Conservation (phyloP, 2,113 vertebrate genomes). For the Alaudala cheleensis region DNA sequence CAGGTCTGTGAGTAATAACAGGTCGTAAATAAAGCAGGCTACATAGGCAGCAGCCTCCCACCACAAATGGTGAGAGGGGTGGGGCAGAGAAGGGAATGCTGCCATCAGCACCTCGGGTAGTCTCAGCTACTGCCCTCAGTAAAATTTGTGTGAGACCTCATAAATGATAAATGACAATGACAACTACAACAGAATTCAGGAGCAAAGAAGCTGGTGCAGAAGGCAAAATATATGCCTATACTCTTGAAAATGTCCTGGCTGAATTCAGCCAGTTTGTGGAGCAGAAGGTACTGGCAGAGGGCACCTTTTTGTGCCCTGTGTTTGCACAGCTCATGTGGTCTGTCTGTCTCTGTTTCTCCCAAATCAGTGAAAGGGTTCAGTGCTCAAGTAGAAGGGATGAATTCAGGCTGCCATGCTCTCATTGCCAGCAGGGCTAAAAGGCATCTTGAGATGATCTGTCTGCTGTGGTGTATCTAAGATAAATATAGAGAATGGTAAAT, state of each 20-base stretch:
- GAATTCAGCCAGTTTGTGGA: neutral
- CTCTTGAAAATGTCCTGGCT: neutral
- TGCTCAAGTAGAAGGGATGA: neutral
- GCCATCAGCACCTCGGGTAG: neutral
- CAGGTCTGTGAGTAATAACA: neutral
- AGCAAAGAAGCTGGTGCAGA: neutral
- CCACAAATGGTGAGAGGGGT: rapidly evolving
- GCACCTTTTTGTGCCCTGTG: neutral
- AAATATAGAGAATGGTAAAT: neutral
- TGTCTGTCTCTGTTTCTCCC: neutral
- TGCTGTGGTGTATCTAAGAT: neutral
- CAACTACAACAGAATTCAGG: neutral
- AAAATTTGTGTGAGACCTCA: neutral
- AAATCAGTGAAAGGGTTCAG: neutral
- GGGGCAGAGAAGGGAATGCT: neutral
- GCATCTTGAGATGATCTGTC: neutral
- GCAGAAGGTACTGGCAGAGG: neutral
- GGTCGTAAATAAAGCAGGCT: rapidly evolving
- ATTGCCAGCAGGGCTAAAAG: neutral
- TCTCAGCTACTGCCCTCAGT: neutral
- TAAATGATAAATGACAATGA: rapidly evolving
- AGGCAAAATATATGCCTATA: neutral
- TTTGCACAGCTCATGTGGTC: neutral
- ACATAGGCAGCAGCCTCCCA: neutral
- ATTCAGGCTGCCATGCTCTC: neutral